Evolutionary conservation across 2,888 invertebrate species (phyloP).

Genomic region (Xylota sylvarum): DNA sequence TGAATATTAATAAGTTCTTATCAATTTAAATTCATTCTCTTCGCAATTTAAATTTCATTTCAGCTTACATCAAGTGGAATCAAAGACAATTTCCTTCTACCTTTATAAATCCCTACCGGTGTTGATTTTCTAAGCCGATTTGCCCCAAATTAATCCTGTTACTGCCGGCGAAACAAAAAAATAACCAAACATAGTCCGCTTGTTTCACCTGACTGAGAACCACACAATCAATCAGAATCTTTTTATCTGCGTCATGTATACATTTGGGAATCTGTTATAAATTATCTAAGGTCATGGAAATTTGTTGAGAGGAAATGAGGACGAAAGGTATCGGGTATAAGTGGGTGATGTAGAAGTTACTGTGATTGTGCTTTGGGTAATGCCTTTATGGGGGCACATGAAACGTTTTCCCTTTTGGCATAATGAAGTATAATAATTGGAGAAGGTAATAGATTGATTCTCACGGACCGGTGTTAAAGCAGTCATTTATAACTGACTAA

Average conservation of each 20-base stretch:
- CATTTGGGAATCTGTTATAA: conserved; percentile 28
- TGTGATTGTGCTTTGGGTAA: not conserved
- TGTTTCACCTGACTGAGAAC: conserved; percentile 37
- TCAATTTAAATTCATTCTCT: conserved; percentile 15
- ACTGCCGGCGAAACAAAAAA: not conserved
- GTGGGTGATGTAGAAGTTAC: not conserved
- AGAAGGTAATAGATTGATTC: conserved; percentile 16
- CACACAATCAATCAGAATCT: conserved; percentile 43
- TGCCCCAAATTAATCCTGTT: conserved; percentile 3
- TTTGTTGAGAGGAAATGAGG: conserved; percentile 26
- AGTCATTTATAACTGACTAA: conserved; percentile 15
- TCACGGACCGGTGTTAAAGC: not conserved
- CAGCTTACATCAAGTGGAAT: conserved; percentile 4
- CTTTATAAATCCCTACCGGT: not conserved
- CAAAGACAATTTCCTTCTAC: conserved; percentile 2
- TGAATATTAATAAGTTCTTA: conserved; percentile 28
- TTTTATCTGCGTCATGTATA: conserved; percentile 7
- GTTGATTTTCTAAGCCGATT: conserved; percentile 25
- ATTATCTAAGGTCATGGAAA: conserved; percentile 25
- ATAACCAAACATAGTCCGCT: not conserved
- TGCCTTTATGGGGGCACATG: not conserved
- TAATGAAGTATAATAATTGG: conserved; percentile 22
- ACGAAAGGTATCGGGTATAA: conserved; percentile 3
- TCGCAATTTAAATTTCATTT: conserved; percentile 16
- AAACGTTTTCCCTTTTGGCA: not conserved